These are phyloP conservation scores for Uloborus plumipes DNA, from an alignment of 2,888 invertebrate species.

Conservation along the genomic window DNA sequence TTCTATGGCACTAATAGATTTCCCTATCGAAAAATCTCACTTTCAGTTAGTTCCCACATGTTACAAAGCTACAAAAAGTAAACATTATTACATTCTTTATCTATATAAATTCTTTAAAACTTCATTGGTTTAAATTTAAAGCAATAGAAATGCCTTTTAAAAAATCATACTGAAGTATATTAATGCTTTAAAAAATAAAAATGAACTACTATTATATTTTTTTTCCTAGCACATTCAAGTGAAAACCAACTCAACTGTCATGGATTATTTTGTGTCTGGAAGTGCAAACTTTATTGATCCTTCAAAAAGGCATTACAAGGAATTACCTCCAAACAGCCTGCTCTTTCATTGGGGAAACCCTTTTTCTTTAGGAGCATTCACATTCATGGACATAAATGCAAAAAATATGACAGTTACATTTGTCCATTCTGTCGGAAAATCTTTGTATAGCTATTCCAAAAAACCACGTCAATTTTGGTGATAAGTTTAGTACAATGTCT, in stretches of 20 bases:
- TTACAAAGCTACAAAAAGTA: no score
- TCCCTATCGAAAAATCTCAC: no score
- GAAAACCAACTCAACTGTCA: constrained; percentile 1
- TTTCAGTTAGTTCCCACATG: no score
- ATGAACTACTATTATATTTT: no score
- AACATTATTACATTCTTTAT: no score
- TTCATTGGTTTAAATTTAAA: no score
- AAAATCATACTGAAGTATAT: no score
- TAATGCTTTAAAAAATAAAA: no score
- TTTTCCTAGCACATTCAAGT: constrained; percentile 53
- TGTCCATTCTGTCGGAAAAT: constrained; percentile 32
- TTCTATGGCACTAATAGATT: no score
- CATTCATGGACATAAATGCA: constrained; percentile 40
- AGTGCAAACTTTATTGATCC: constrained; percentile 62
- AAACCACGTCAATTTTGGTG: constrained; percentile 6
- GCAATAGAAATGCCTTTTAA: no score
- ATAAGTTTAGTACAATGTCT: no score
- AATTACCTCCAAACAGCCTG: constrained; percentile 49
- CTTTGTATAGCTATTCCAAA: constrained; percentile 26
- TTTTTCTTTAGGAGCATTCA: constrained; percentile 59
- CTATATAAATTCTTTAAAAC: no score
- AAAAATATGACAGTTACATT: constrained; percentile 48
- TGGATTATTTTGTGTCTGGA: constrained; percentile 60
- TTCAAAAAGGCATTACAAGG: constrained; percentile 39
- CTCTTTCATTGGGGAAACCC: constrained; percentile 57